Evolutionary conservation across 2,113 vertebrate genomes (phyloP), one percentile per base, ranked within the genome.

Genomic region (Mustelus asterias): DNA sequence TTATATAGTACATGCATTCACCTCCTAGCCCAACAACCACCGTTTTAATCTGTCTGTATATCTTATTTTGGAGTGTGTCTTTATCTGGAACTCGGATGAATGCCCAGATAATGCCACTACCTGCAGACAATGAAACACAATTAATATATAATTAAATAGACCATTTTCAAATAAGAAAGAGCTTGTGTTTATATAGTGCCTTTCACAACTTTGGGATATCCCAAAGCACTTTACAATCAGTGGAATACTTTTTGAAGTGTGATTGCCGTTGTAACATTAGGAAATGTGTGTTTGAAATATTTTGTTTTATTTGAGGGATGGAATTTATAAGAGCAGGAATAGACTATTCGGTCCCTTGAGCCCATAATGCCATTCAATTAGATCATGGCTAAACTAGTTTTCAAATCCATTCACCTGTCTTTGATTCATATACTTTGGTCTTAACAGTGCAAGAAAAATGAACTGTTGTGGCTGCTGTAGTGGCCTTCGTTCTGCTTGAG

Each of bases 1-100:
- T 76, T 76, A n/a, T 11, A n/a, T 33, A 33, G 26, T 33, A 76
- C 26, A 29, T 1, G 10, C 29, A n/a, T 33, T 76, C 72, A 13
- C 72, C 11, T 33, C 29, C 29, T 33, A 76, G 29, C 72, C 72
- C 29, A 76, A 2, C 33, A n/a, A 33, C 8, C 29, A 76, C 72
- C 9, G 33, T 76, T 76, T 76, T 76, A 33, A 7, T 33, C 24
- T 29, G 70, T 8, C 70, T 8, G 7, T 29, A 9, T 63, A 63
- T 63, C 11, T 7, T 63, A 13, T 13, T 63, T 63, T 63, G 60
- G 60, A 13, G 8, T 63, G 60, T 63, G 96, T 98, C 98, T 95
- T 72, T 76, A 26, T 72, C 0, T 9, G 6, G 8, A 33, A n/a
- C 72, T 76, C 29, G 2, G 26, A 11, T 76, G 33, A 76, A 33